Base-by-base conservation (phyloP, 2,888 invertebrate species). In the Lutraria lutraria region DNA sequence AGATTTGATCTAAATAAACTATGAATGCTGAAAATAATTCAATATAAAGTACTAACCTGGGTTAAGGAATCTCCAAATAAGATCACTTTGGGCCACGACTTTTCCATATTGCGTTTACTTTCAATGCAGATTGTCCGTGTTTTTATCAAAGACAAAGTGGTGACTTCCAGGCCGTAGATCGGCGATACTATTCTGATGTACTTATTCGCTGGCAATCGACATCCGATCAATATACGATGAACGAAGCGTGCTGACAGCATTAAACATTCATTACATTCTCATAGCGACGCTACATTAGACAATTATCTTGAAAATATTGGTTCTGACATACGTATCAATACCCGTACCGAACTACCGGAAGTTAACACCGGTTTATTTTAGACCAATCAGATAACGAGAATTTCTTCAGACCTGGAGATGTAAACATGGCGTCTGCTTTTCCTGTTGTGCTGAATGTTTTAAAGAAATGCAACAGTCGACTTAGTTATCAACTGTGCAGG, bases 21-120 rank as follows among this genome's bases (percentile, higher is more conserved):
- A 43, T 43, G 43, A 43, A 43, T 43, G 43, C 43, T 43, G 43
- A 31, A 76, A 19, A 76, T 34, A n/a, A 4, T 25, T n/a, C 25
- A 34, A 76, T 76, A 19, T 19, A 76, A 76, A 76, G 29, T 34
- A 2, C 29, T 34, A 93, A 96, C 96, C 95, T 96, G 96, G 34
- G 96, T 96, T 29, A 95, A 89, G 12, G 96, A 96, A 91, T 96
- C 96, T 2, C 96, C 96, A 90, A 96, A 95, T 12, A 96, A 91
- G n/a, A 96, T 86, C 29, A 95, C 92, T 91, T 95, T 96, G 0
- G 95, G 92, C 93, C 93, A 92, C 29, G 83, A 60, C 29, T 88
- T 83, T 56, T 84, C 86, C 92, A 89, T 91, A 31, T 15, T 31
- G 0, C 15, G 31, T 19, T 76, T 76, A 76, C 76, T 76, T 53